phyloP scores from a whole-genome alignment of 2,113 vertebrate species.

The Lepus americanus region DNA sequence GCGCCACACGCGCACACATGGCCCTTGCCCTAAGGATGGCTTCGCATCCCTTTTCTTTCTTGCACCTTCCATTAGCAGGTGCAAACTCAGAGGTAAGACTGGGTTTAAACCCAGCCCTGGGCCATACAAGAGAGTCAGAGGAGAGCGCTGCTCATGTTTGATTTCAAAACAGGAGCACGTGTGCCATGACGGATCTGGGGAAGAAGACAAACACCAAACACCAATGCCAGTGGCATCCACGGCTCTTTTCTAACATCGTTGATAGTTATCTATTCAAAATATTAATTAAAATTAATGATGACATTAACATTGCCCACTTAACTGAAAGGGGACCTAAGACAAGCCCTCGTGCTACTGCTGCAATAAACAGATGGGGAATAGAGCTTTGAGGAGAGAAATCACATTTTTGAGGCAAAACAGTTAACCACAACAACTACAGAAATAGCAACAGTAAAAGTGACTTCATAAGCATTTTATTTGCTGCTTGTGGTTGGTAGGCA shows the following conservation, averaged over 20 bases:
- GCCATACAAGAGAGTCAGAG: background rate
- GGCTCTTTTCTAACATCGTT: background rate
- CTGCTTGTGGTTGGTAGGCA: background rate
- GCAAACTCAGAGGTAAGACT: background rate
- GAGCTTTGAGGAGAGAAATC: conserved; percentile 1
- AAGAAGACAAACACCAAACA: background rate
- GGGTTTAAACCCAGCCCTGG: background rate
- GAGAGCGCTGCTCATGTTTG: background rate
- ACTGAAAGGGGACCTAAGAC: background rate
- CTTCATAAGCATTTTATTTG: background rate
- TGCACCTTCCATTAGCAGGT: background rate
- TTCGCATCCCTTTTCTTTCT: background rate
- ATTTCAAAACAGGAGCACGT: background rate
- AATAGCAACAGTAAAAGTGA: background rate
- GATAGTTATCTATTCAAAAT: background rate
- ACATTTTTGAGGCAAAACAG: conserved; percentile 13
- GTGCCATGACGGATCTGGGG: background rate
- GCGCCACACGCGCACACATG: background rate
- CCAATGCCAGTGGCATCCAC: background rate
- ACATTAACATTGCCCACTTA: background rate
- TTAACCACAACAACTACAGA: conserved; percentile 38
- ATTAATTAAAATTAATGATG: background rate
- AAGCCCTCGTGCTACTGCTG: background rate
- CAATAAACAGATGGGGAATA: background rate
- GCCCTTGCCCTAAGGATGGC: background rate